Percentiles rank a stretch among this genome's conserved stretches.
These are phyloP conservation scores for Ceratitis capitata DNA, from an alignment of 1,140 invertebrate genomes.

Conservation along the genomic window DNA sequence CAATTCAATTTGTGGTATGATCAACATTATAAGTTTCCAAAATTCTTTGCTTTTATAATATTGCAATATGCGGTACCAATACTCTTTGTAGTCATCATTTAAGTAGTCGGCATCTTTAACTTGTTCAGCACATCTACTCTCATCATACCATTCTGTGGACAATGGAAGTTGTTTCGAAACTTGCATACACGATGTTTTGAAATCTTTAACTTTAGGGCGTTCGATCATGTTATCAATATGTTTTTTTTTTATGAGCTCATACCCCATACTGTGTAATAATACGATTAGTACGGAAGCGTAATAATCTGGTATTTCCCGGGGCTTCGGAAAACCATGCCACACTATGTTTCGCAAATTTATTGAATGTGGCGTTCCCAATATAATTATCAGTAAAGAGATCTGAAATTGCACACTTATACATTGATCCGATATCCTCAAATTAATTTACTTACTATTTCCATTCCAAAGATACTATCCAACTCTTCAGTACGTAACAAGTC, in stretches of 20 bases:
- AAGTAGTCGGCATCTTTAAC: neutral
- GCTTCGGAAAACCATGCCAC: constrained; percentile 47
- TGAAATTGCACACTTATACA: neutral
- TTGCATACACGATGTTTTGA: neutral
- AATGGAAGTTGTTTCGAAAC: neutral
- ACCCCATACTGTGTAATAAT: constrained; percentile 11
- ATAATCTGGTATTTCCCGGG: constrained; percentile 42
- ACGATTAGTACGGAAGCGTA: constrained; percentile 40
- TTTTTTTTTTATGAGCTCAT: neutral
- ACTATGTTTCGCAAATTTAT: constrained; percentile 48
- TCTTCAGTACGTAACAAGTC: constrained; percentile 44
- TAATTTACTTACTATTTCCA: constrained; percentile 36
- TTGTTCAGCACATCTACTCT: neutral
- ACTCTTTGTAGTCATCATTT: constrained; percentile 11
- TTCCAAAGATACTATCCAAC: constrained; percentile 37
- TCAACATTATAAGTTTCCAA: constrained; percentile 38
- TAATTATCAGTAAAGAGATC: constrained; percentile 45
- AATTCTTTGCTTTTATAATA: constrained; percentile 28
- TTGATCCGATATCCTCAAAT: neutral
- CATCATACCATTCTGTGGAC: neutral
- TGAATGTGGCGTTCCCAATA: constrained; percentile 45
- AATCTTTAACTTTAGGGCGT: constrained; percentile 29
- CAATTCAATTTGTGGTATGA: constrained; percentile 48
- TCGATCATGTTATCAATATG: neutral
- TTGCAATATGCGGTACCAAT: constrained; percentile 39